phyloP scores from a whole-genome alignment of 1,140 invertebrate species.

The Paracyclopina nana region DNA sequence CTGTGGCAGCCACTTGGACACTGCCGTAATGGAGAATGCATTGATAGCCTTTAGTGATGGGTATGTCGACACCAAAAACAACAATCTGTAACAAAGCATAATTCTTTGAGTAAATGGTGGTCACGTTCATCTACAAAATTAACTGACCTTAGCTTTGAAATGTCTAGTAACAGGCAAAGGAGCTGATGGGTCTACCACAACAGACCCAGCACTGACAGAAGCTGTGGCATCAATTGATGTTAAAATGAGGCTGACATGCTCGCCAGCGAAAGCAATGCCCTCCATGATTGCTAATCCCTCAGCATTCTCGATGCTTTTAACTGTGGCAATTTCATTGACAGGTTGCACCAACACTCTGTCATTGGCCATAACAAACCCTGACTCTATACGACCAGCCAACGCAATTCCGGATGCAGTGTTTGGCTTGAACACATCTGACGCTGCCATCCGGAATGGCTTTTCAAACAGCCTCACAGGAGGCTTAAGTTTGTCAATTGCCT shows the following conservation, averaged over 20 bases:
- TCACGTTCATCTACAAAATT: too few relatives aligned
- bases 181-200: constrained; percentile 55
- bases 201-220: constrained; percentile 52
- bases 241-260: constrained; percentile 63
- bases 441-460: constrained; percentile 71
- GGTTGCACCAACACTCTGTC: constrained; percentile 79
- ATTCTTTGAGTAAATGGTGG: too few relatives aligned
- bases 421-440: constrained; percentile 88
- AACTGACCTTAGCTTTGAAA: constrained; percentile 74
- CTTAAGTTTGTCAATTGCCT: constrained; percentile 67
- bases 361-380: constrained; percentile 57
- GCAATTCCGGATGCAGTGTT: constrained; percentile 53
- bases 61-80: constrained; percentile 72
- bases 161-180: constrained; percentile 55
- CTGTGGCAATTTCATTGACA: constrained; percentile 47
- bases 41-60: constrained; percentile 59
- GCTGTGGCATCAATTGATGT: constrained; percentile 38
- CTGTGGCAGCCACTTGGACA: constrained; percentile 62
- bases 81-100: too few relatives aligned
- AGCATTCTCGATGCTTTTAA: constrained; percentile 48
- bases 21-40: constrained; percentile 78
- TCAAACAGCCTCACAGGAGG: constrained; percentile 44
- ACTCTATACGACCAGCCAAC: constrained; percentile 71
- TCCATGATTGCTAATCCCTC: constrained; percentile 22
- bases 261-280: constrained; percentile 71